phyloP scores from a whole-genome alignment of 2,888 invertebrate genomes.

The Prosopocoilus inquinatus region DNA sequence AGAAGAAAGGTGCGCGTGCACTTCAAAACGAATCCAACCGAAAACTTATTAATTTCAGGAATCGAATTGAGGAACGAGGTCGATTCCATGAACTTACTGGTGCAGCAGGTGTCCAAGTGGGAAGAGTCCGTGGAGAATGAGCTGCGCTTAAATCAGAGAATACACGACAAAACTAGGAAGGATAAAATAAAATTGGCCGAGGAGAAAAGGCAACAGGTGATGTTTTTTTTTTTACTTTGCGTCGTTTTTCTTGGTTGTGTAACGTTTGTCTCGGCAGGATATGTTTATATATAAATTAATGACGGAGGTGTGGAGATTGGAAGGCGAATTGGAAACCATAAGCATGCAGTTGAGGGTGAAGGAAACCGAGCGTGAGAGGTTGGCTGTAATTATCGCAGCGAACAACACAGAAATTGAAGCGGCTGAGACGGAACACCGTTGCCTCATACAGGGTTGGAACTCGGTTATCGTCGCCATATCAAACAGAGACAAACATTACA shows the following conservation, averaged over 20 bases:
- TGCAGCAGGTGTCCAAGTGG: conserved; percentile 61
- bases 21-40: neutral
- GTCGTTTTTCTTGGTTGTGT: neutral
- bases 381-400: conserved; percentile 61
- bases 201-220: conserved; percentile 60
- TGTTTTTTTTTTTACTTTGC: neutral
- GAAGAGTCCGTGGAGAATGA: conserved; percentile 64
- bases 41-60: conserved; percentile 50
- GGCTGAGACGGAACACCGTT: conserved; percentile 66
- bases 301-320: conserved; percentile 69
- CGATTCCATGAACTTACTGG: conserved; percentile 57
- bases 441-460: conserved; percentile 71
- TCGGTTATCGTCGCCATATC: conserved; percentile 69
- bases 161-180: conserved; percentile 62
- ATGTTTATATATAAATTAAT: conserved; percentile 66
- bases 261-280: conserved; percentile 52
- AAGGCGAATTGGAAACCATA: conserved; percentile 63
- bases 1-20: conserved; percentile 46
- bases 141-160: conserved; percentile 61
- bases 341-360: conserved; percentile 66
- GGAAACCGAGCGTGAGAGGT: conserved; percentile 59
- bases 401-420: conserved; percentile 74
- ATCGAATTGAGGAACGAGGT: conserved; percentile 58
- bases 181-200: conserved; percentile 57
- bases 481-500: conserved; percentile 65